Base-by-base conservation (phyloP, 1,140 invertebrate species). In the Zophobas morio region DNA sequence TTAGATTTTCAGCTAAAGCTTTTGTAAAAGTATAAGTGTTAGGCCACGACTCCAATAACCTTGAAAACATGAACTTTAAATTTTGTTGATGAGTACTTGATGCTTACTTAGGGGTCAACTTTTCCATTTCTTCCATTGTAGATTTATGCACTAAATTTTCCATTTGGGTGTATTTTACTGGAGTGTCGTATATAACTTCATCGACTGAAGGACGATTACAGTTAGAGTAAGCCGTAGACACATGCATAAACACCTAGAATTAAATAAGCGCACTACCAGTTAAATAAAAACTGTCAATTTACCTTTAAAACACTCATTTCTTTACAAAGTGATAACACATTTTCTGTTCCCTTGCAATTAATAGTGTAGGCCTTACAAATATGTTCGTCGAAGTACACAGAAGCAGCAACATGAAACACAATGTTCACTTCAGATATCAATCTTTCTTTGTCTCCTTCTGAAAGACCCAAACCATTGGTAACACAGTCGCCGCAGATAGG, bases 351-450 rank as follows among this genome's bases (percentile, higher is more conserved):
- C 42, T 88, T 81, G 0, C 91, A 87, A 83, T 93, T 93, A 56
- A 92, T 91, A 8, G 86, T 88, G 1, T 91, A 87, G 0, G 91
- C 88, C 34, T 87, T 81, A 82, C 92, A 91, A 1, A 98, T 85
- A 77, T 93, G 92, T 86, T 97, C 96, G 85, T 97, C 93, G 84
- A 98, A 96, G 54, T 93, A 92, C 0, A 97, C 90, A 0, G 95
- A 96, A 0, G 95, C 95, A 0, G 96, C 96, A 32, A 92, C 94
- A 84, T 98, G 96, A 84, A 98, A 94, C 2, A 98, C 94, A 75
- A 98, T 90, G 53, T 92, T 89, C 0, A 90, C 86, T 88, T 89
- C 88, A 6, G 91, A 86, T 2, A 87, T 85, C 0, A 96, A 84
- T n/a, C 86, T 75, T 71, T 84, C 80, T 72, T 87, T 84, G 70